Evolutionary conservation across 1,140 invertebrate genomes (phyloP).

Genomic region (Aphaenogaster floridana): DNA sequence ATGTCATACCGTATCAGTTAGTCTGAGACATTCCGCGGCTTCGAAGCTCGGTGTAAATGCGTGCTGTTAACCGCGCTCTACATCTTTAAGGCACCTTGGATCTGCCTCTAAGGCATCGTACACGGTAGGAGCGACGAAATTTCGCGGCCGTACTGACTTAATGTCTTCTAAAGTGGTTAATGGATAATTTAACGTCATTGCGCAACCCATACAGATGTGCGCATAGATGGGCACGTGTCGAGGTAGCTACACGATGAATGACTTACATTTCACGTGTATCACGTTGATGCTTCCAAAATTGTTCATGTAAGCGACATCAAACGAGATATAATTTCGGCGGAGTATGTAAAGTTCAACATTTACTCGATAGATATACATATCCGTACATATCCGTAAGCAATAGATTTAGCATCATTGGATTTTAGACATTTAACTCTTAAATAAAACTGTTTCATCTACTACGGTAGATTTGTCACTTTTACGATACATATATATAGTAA

Average conservation of each 20-base stretch:
- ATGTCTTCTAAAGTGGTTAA: conserved; percentile 64
- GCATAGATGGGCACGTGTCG: not conserved
- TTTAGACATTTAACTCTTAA: not conserved
- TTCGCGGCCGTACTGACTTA: conserved; percentile 63
- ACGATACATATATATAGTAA: not conserved
- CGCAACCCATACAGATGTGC: not conserved
- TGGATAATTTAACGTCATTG: conserved; percentile 73
- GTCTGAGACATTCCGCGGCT: conserved; percentile 65
- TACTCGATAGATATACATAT: not conserved
- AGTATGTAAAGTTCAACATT: not conserved
- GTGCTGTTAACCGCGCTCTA: conserved; percentile 65
- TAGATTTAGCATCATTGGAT: not conserved
- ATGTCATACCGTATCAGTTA: conserved; percentile 61
- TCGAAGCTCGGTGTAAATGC: conserved; percentile 53
- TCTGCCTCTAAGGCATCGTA: conserved; percentile 48
- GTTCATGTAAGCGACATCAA: conserved; percentile 36
- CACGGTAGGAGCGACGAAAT: conserved; percentile 55
- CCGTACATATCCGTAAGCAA: not conserved
- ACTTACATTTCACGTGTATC: conserved; percentile 46
- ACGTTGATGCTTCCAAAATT: conserved; percentile 35
- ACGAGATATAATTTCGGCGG: not conserved
- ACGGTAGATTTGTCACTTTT: not conserved
- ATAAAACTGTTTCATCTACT: not conserved
- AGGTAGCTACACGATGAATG: conserved; percentile 46
- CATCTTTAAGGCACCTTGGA: conserved; percentile 69